Percentiles rank a stretch among this genome's conserved stretches.
Evolutionary conservation across 2,797 vertebrate genomes (phyloP).

Genomic region (Hippocampus kuda): DNA sequence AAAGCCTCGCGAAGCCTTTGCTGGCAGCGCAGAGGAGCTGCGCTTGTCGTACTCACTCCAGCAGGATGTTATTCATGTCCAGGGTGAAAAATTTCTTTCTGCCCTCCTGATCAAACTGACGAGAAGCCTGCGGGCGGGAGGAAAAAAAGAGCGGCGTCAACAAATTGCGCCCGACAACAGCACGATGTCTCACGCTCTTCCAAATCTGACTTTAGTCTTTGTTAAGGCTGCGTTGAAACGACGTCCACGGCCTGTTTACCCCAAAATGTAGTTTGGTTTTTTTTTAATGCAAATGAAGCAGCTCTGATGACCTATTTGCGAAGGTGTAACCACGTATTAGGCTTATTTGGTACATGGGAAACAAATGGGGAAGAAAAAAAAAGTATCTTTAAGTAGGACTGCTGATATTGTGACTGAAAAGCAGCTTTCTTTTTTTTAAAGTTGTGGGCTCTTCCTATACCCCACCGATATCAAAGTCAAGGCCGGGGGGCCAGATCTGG

Average conservation of each 20-base stretch:
- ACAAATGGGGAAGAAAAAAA: no score
- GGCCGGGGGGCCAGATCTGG: no score
- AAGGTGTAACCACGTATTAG: no score
- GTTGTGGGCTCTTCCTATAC: no score
- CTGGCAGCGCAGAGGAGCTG: background rate
- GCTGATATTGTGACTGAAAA: no score
- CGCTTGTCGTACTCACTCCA: conserved; percentile 80
- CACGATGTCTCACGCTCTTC: background rate
- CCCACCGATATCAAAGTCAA: no score
- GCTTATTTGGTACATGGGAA: no score
- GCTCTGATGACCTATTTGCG: no score
- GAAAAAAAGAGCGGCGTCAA: conserved; percentile 45
- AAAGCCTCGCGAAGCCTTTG: background rate
- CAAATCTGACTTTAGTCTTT: background rate
- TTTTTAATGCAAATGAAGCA: no score
- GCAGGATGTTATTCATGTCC: conserved; percentile 98
- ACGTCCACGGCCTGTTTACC: background rate
- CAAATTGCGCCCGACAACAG: conserved; percentile 13
- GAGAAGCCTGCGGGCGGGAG: conserved; percentile 75
- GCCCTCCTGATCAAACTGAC: conserved; percentile 93
- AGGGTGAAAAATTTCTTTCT: conserved; percentile 98
- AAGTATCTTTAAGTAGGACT: no score
- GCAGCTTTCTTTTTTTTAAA: no score
- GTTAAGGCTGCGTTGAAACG: background rate
- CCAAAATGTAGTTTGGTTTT: background rate